Evolutionary conservation across 2,888 invertebrate genomes (phyloP), one percentile per base, ranked within the genome.

Genomic region (Polylopha cassiicola): DNA sequence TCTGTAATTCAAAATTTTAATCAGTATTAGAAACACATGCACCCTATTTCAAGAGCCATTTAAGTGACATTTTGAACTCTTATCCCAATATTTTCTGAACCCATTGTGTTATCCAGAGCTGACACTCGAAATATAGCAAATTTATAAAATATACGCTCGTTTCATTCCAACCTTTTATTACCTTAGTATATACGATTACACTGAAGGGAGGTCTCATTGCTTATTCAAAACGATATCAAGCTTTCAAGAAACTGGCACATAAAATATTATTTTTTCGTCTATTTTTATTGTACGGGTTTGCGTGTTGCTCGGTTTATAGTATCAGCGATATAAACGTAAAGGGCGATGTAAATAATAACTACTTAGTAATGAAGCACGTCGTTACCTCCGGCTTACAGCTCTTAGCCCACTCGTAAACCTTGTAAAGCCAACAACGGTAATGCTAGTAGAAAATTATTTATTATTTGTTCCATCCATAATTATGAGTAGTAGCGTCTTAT

Each of bases 31-130:
- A 43, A 37, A 43, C 29, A 49, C 51, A 54, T 58, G 57, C 60
- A 57, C 59, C n/a, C 37, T 51, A 56, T 54, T 44, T 53, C 54
- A 50, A 48, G 44, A 55, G 44, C 50, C 47, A 42, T 53, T 58
- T 54, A 53, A 53, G 48, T 50, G 41, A 52, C 46, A 31, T 44
- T 39, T 44, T 39, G 43, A 42, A 27, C 27, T 65, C 60, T 68
- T 62, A 61, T 59, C 61, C 53, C 63, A 63, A 66, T 76, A 78
- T 78, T 79, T 80, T 78, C 73, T 58, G 72, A 77, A 49, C 64
- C 65, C 59, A 55, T 70, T 73, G 67, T 74, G 63, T 72, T 67
- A 57, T 73, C 55, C 45, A 59, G 63, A 56, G 51, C 55, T 55
- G 53, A 67, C 59, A 56, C 56, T 62, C 55, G 59, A 70, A 78